Percentiles rank a stretch among this genome's conserved stretches.
phyloP scores from a whole-genome alignment of 2,888 invertebrate species.

The Bedellia somnulentella region DNA sequence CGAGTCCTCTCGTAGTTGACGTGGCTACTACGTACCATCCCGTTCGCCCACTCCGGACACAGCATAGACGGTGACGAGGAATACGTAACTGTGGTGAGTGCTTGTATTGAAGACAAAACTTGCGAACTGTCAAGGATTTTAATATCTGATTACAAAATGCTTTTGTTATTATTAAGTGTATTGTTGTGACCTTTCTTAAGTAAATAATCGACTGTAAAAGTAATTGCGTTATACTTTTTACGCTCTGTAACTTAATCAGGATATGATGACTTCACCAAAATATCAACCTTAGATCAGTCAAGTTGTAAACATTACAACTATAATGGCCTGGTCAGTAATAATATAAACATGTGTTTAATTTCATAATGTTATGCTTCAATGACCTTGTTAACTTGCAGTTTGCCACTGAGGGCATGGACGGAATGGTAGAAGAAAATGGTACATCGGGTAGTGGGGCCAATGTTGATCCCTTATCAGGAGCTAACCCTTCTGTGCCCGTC shows the following conservation, averaged over 20 bases:
- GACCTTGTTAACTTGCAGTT: slow-evolving; percentile 64
- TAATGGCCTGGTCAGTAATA: too few relatives aligned
- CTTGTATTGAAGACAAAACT: slow-evolving; percentile 59
- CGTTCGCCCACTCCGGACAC: slow-evolving; percentile 92
- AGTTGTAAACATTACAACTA: too few relatives aligned
- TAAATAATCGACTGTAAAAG: too few relatives aligned
- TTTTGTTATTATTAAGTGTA: too few relatives aligned
- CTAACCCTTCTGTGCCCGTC: slow-evolving; percentile 27
- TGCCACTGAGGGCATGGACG: slow-evolving; percentile 81
- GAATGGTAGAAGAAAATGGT: slow-evolving; percentile 92
- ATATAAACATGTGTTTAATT: too few relatives aligned
- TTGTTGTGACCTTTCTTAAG: too few relatives aligned
- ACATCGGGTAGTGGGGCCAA: slow-evolving; percentile 40
- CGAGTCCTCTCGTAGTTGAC: slow-evolving; percentile 86
- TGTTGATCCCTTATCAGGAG: slow-evolving; percentile 31
- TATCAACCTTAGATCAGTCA: too few relatives aligned
- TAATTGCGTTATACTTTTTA: too few relatives aligned
- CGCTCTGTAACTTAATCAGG: too few relatives aligned
- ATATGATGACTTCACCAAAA: too few relatives aligned
- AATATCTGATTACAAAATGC: too few relatives aligned
- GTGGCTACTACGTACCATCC: slow-evolving; percentile 91
- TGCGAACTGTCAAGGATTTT: slow-evolving; percentile 58
- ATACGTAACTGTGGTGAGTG: slow-evolving; percentile 93
- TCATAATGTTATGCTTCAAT: too few relatives aligned
- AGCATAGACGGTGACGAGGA: slow-evolving; percentile 93